Evolutionary conservation across 2,113 vertebrate species (phyloP).

Genomic region (Pseudorectes ferrugineus): DNA sequence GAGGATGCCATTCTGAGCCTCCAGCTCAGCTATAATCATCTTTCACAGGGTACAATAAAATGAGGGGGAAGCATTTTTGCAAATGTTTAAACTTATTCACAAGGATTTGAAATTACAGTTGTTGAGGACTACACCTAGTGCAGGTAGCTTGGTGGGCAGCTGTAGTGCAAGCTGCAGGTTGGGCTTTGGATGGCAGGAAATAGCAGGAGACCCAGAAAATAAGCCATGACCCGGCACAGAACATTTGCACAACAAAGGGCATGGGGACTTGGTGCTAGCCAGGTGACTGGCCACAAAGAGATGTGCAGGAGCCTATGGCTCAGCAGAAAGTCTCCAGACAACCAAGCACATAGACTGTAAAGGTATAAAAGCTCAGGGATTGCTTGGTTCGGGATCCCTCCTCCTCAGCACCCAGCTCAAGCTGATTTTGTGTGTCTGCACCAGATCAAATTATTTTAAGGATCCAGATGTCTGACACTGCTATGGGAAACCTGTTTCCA

Average conservation of each 20-base stretch:
- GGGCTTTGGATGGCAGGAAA: background rate
- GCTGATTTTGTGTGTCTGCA: background rate
- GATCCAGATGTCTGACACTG: background rate
- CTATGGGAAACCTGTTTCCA: background rate
- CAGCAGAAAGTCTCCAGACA: background rate
- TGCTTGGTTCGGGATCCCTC: background rate
- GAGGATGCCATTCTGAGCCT: constrained; percentile 8
- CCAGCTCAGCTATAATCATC: background rate
- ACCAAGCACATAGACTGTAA: background rate
- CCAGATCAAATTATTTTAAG: background rate
- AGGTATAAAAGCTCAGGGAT: background rate
- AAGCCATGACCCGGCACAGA: background rate
- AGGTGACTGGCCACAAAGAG: background rate
- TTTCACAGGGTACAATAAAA: background rate
- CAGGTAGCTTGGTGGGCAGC: background rate
- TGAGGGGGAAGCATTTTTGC: background rate
- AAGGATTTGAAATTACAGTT: background rate
- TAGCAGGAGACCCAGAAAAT: background rate
- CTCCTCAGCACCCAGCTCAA: background rate
- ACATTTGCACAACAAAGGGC: background rate
- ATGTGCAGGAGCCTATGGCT: background rate
- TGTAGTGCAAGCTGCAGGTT: background rate
- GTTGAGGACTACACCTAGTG: background rate
- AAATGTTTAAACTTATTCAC: background rate
- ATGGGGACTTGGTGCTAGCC: background rate